Evolutionary conservation across 2,888 invertebrate species (phyloP), one percentile per base, ranked within the genome.

Genomic region (Eugnorisma glareosa): DNA sequence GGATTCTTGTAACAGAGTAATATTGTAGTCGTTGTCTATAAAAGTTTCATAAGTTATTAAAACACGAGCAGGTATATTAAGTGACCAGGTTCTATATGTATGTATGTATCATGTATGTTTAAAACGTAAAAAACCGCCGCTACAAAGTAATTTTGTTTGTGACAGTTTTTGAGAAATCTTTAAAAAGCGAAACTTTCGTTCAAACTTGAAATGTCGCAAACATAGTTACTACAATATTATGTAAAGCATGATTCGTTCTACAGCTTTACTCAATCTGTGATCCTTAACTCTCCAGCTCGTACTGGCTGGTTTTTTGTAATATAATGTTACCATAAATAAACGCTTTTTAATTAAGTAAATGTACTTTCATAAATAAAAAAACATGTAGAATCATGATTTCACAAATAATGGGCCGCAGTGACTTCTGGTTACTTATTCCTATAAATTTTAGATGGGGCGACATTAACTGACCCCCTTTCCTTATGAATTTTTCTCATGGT

Each of bases 391-490:
- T 21, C 11, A 61, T 21, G 24, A 24, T 69, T 45, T 40, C 43
- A 54, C 37, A 18, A 43, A 2, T 40, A 11, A 59, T 40, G 13
- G 7, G 15, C 24, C 24, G 18, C 21, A 79, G n/a, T 37, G 10
- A 64, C 21, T 67, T 40, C 57, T 31, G 31, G 18, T 59, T 7
- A 64, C 21, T 43, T 63, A 61, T 67, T 40, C 31, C 18, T 24
- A 59, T 64, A 45, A 66, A 68, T 69, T 59, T 21, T 57, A 90
- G 87, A 89, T 89, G 87, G 78, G 86, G 81, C 79, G 70, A 89
- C 90, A 86, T 84, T 77, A 64, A 54, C 43, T 92, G 91, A 91
- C 94, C 93, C 90, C 93, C 94, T 94, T 94, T 94, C 93, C 90
- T 93, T 91, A 83, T 84, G 82, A 89, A 86, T 90, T 90, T 89